Conservation (phyloP, 2,113 vertebrate genomes). For the Cynoglossus semilaevis region DNA sequence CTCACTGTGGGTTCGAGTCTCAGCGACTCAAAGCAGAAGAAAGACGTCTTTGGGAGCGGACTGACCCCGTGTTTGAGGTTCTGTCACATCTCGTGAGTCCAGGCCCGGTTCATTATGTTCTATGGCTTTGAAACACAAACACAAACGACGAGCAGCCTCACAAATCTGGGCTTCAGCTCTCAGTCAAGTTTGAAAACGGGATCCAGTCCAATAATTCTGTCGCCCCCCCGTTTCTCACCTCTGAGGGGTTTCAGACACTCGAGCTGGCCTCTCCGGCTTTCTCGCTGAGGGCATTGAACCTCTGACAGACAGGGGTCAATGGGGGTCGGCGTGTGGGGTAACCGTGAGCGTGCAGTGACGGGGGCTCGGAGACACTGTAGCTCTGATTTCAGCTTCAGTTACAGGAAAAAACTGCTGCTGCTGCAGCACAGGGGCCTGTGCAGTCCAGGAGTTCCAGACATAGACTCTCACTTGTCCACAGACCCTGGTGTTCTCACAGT, state of each 20-base stretch:
- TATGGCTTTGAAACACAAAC: constrained; percentile 31
- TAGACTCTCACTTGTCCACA: constrained; percentile 19
- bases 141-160: constrained; percentile 5
- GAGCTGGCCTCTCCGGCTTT: constrained; percentile 13
- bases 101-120: constrained; percentile 1
- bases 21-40: constrained; percentile 10
- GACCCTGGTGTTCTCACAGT: constrained; percentile 21
- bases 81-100: neutral
- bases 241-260: constrained; percentile 31
- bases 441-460: constrained; percentile 19
- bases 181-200: constrained; percentile 7
- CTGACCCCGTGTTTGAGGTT: constrained; percentile 14
- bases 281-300: constrained; percentile 21
- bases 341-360: constrained; percentile 42
- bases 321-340: constrained; percentile 45
- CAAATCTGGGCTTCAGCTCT: constrained; percentile 12
- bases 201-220: constrained; percentile 30
- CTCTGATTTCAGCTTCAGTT: constrained; percentile 66
- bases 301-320: constrained; percentile 50
- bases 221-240: constrained; percentile 12
- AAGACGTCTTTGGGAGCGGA: constrained; percentile 14
- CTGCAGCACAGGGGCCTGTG: constrained; percentile 36
- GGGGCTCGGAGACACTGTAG: constrained; percentile 60
- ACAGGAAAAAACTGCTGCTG: constrained; percentile 48
- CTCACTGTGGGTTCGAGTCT: constrained; percentile 34